Conservation (phyloP, 2,888 invertebrate species). For the Callyntrura sp. region DNA sequence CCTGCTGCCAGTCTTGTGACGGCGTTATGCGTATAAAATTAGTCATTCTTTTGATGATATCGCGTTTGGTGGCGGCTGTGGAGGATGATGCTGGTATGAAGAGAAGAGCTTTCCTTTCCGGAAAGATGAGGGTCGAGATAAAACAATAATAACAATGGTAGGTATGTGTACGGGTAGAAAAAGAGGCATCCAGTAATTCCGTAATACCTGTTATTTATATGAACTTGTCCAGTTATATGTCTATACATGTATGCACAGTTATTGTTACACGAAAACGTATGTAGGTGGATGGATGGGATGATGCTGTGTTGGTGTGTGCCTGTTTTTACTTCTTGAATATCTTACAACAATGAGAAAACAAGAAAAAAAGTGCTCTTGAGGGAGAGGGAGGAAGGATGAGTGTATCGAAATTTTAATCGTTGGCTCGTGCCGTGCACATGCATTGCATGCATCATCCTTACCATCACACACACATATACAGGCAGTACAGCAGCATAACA, state of each 20-base stretch:
- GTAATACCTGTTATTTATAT: slow-evolving; percentile 39
- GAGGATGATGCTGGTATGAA: slow-evolving; percentile 16
- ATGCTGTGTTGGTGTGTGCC: neutral
- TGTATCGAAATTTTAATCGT: slow-evolving; percentile 79
- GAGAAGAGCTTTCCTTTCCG: slow-evolving; percentile 42
- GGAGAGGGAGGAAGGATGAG: slow-evolving; percentile 59
- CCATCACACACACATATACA: neutral
- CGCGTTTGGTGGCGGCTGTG: slow-evolving; percentile 27
- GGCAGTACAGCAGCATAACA: neutral
- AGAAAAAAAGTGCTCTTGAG: slow-evolving; percentile 14
- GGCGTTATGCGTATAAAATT: slow-evolving; percentile 66
- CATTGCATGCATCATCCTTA: slow-evolving; percentile 52
- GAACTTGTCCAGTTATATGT: slow-evolving; percentile 49
- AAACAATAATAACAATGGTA: slow-evolving; percentile 49
- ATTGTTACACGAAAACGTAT: neutral
- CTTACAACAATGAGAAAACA: slow-evolving; percentile 64
- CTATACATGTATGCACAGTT: slow-evolving; percentile 14
- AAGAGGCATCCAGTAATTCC: neutral
- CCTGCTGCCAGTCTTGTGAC: slow-evolving; percentile 55
- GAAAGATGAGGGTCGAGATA: slow-evolving; percentile 42
- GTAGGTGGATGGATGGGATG: slow-evolving; percentile 30
- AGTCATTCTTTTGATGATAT: slow-evolving; percentile 68
- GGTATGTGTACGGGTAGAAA: neutral
- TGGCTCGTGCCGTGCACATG: slow-evolving; percentile 78
- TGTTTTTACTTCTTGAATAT: slow-evolving; percentile 24